phyloP scores from a whole-genome alignment of 2,113 vertebrate genomes.

The Pithys albifrons region DNA sequence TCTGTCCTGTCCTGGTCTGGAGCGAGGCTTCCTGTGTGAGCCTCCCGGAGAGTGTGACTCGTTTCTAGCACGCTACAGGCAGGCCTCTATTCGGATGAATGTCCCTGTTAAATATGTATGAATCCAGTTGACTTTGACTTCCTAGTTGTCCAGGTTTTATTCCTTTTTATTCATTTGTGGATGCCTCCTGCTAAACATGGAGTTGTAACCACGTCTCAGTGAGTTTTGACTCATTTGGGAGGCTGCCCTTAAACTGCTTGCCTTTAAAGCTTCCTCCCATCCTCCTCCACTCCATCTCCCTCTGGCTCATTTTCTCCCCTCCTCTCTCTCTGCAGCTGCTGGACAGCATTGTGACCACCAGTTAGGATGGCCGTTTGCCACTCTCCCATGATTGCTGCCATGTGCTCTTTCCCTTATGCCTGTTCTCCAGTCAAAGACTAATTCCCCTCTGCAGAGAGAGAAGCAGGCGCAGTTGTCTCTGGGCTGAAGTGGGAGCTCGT shows the following conservation, averaged over 20 bases:
- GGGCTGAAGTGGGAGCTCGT: neutral
- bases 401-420: constrained; percentile 44
- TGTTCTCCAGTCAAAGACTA: neutral
- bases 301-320: neutral
- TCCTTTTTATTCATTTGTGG: neutral
- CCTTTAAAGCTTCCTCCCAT: constrained; percentile 16
- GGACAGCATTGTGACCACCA: constrained; percentile 61
- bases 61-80: neutral
- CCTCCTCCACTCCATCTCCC: constrained; percentile 4
- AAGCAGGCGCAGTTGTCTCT: neutral
- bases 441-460: neutral
- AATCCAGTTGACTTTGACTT: neutral
- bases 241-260: neutral
- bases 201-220: neutral
- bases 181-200: neutral
- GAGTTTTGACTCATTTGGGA: neutral
- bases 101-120: constrained; percentile 40
- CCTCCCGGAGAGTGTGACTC: neutral
- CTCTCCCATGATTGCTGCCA: constrained; percentile 55
- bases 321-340: constrained; percentile 25
- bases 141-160: constrained; percentile 2
- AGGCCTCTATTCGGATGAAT: constrained; percentile 7
- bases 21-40: neutral
- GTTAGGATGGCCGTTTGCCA: constrained; percentile 53
- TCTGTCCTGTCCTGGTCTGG: neutral